phyloP scores from a whole-genome alignment of 2,888 invertebrate species.

The Andrena hattorfiana region DNA sequence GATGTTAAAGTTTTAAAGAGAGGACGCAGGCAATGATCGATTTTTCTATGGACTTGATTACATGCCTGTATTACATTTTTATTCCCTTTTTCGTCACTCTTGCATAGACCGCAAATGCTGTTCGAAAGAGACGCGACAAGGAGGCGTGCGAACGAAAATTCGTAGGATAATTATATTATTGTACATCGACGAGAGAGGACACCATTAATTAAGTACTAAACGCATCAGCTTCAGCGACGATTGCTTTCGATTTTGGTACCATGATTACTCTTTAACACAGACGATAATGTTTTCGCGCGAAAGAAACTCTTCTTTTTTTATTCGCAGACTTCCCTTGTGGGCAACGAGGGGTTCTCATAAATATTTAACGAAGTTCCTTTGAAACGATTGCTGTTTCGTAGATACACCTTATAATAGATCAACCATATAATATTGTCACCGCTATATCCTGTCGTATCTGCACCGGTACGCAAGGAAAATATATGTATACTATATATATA shows the following conservation, averaged over 20 bases:
- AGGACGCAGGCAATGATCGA: background rate
- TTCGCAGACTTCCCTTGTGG: background rate
- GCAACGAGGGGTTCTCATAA: background rate
- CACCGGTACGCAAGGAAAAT: constrained; percentile 31
- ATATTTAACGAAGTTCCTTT: constrained; percentile 24
- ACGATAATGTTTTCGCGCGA: constrained; percentile 24
- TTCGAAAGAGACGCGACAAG: background rate
- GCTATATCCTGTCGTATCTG: constrained; percentile 40
- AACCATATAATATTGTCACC: constrained; percentile 72
- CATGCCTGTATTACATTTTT: background rate
- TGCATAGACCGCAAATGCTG: background rate
- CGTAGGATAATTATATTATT: constrained; percentile 19
- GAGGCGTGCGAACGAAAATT: constrained; percentile 19
- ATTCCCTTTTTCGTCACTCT: background rate
- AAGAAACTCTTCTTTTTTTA: background rate
- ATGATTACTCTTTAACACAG: constrained; percentile 29
- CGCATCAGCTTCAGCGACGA: constrained; percentile 12
- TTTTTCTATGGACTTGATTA: background rate
- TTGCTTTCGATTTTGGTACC: constrained; percentile 50
- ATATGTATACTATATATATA: background rate
- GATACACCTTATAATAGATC: constrained; percentile 34
- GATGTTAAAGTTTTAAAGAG: background rate
- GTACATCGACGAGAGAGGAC: constrained; percentile 15
- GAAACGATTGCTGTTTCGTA: constrained; percentile 12
- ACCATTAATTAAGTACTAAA: constrained; percentile 37